These are phyloP conservation scores for Muscicapa comitata DNA, from an alignment of 2,797 vertebrate genomes.

Conservation along the genomic window DNA sequence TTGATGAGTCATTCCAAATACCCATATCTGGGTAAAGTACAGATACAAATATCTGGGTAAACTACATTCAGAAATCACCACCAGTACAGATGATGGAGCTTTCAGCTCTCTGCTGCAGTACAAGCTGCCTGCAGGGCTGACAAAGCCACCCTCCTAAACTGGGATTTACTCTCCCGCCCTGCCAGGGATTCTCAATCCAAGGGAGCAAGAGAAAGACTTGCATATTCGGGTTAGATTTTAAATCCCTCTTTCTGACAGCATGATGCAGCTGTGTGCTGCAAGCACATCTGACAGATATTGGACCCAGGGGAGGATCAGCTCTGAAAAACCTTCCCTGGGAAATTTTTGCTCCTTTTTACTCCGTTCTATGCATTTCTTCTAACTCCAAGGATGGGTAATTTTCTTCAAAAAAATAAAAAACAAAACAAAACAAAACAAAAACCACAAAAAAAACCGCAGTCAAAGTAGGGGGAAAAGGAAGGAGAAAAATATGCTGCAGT, in stretches of 20 bases:
- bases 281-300: constrained; percentile 11
- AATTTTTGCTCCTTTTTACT: not conserved
- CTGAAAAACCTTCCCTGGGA: constrained; percentile 17
- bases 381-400: not conserved
- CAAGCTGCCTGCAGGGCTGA: not conserved
- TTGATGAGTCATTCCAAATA: not conserved
- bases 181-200: not conserved
- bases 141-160: not conserved
- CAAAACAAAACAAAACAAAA: no score
- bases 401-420: not conserved
- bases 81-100: not conserved
- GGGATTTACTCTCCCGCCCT: constrained; percentile 10
- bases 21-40: not conserved
- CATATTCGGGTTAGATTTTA: not conserved
- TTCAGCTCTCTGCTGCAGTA: not conserved
- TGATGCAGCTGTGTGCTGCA: not conserved
- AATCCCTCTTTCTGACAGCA: constrained; percentile 28
- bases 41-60: not conserved
- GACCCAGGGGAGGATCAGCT: constrained; percentile 50
- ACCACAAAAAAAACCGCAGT: not conserved
- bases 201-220: not conserved
- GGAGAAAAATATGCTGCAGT: not conserved
- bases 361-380: not conserved
- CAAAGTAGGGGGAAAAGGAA: not conserved
- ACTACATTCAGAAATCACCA: not conserved